Conservation (phyloP, 2,113 vertebrate species). For the Gasterosteus nipponicus region DNA sequence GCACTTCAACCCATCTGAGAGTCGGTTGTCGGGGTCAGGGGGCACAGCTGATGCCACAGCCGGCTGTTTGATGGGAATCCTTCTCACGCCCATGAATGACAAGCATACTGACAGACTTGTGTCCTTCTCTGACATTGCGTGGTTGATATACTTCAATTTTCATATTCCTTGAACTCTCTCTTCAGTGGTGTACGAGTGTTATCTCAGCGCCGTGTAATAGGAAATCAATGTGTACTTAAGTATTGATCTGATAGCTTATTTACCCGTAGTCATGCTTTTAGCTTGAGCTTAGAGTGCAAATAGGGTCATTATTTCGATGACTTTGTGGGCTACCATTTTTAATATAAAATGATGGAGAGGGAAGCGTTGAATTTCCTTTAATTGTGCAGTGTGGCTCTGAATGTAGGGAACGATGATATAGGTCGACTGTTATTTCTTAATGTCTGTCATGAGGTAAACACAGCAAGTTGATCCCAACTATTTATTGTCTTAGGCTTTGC, state of each 20-base stretch:
- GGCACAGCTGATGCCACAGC: conserved; percentile 26
- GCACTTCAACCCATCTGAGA: conserved; percentile 10
- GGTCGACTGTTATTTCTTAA: conserved; percentile 21
- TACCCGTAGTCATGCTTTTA: background rate
- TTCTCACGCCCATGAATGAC: background rate
- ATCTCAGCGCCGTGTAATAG: background rate
- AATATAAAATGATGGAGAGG: background rate
- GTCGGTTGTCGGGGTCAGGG: conserved; percentile 7
- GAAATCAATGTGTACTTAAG: background rate
- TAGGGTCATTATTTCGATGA: background rate
- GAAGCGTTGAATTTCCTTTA: background rate
- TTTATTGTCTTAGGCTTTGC: conserved; percentile 41
- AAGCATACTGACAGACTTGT: background rate
- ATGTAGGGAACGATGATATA: conserved; percentile 6
- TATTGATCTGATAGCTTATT: background rate
- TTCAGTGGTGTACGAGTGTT: background rate
- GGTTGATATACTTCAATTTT: background rate
- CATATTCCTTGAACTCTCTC: background rate
- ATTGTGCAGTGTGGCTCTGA: background rate
- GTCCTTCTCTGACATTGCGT: conserved; percentile 4
- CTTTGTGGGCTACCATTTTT: background rate
- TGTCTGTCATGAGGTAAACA: conserved; percentile 29
- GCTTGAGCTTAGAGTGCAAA: background rate
- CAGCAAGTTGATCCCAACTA: conserved; percentile 24
- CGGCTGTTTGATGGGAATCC: conserved; percentile 20